Evolutionary conservation across 2,888 invertebrate genomes (phyloP), one percentile per base, ranked within the genome.

Genomic region (Thyatira batis): DNA sequence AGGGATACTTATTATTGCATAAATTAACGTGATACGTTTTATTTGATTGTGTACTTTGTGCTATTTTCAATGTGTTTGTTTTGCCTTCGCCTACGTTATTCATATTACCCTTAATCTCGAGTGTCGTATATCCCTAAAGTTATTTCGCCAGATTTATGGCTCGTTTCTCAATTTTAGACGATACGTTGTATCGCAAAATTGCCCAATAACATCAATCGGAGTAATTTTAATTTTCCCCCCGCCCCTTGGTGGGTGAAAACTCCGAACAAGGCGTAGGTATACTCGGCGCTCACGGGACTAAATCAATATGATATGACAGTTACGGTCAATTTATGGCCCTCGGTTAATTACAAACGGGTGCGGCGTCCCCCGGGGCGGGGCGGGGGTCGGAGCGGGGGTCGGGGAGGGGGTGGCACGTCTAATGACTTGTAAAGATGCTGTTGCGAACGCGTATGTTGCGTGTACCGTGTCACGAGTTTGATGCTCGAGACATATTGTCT

Each of bases 251-350:
- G 67, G 62, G 62, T 67, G 79, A 76, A 79, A 81, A 80, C 76
- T 82, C 76, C 63, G 68, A 65, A 67, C 73, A 73, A 77, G 75
- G 75, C 79, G 77, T 72, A 73, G 75, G 67, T 71, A 54, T 39
- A 39, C 69, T 69, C 67, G 66, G 55, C 57, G 60, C 64, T 75
- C 82, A 71, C 82, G 88, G 84, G 90, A 86, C 91, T 92, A 92
- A 92, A 92, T 92, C 92, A 91, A 92, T 92, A 92, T 92, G 89
- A 92, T 92, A 92, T 91, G 92, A 92, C 92, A 92, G 92, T 91
- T 89, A 86, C 86, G 89, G 89, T 90, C 92, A 90, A 92, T 92
- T 92, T 92, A 92, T 92, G 88, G 89, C 87, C 86, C 85, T 83
- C 84, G 80, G 92, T 92, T 92, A 91, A 92, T 92, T 92, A 92